A percentile compares a stretch with the other conserved stretches of the same genome.
Evolutionary conservation across 1,140 invertebrate species (phyloP).

Genomic region (Temnothorax curvispinosus): DNA sequence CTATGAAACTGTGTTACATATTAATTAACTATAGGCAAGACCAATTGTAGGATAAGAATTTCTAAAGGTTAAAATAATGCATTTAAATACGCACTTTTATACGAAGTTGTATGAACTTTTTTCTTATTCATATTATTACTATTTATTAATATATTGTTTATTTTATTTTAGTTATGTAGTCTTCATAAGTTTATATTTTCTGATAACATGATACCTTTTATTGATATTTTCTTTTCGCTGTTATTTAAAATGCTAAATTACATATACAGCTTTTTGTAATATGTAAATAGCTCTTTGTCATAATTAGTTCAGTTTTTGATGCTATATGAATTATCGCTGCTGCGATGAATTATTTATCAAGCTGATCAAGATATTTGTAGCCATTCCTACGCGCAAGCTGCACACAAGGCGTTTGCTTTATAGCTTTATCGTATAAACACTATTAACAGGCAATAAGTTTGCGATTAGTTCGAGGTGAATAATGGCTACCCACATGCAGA

Average conservation of each 20-base stretch:
- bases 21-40: background rate
- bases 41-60: background rate
- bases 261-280: background rate
- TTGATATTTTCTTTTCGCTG: background rate
- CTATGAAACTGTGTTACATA: background rate
- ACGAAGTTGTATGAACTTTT: background rate
- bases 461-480: constrained; percentile 64
- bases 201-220: background rate
- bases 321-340: background rate
- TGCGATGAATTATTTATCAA: constrained; percentile 7
- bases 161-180: background rate
- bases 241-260: background rate
- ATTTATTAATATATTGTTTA: background rate
- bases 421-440: constrained; percentile 62
- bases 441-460: constrained; percentile 68
- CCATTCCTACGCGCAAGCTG: background rate
- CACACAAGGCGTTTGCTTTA: constrained; percentile 48
- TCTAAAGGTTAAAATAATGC: background rate
- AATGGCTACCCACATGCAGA: constrained; percentile 21
- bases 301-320: background rate
- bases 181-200: constrained; percentile 1
- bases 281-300: no score
- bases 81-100: background rate
- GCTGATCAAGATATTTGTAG: background rate
- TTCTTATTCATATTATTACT: background rate